These are phyloP conservation scores for Leptinotarsa texana DNA, from an alignment of 1,140 invertebrate species.

Conservation along the genomic window DNA sequence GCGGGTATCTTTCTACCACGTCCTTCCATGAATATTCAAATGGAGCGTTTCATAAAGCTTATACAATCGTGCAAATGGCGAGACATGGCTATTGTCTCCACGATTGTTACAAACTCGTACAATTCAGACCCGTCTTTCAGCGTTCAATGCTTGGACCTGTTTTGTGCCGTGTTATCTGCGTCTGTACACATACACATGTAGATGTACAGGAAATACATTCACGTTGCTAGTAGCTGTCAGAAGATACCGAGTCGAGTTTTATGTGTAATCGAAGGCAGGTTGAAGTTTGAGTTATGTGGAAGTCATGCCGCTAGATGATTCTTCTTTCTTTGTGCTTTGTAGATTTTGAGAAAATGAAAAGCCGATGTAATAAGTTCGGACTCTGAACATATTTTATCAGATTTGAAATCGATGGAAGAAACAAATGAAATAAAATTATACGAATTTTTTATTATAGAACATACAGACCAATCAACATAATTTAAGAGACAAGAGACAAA, in stretches of 20 bases:
- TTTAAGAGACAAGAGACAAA: too few species aligned
- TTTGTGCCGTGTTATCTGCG: slow-evolving; percentile 28
- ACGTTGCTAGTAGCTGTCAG: slow-evolving; percentile 34
- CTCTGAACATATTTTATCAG: too few species aligned
- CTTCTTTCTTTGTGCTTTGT: too few species aligned
- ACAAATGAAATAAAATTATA: too few species aligned
- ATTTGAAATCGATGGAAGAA: too few species aligned
- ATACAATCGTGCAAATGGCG: slow-evolving; percentile 13
- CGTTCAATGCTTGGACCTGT: slow-evolving; percentile 16
- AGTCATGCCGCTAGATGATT: too few species aligned
- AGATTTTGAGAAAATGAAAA: too few species aligned
- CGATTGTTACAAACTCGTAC: slow-evolving; percentile 20
- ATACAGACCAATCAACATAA: too few species aligned
- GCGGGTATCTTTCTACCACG: not conserved
- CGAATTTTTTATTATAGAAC: too few species aligned
- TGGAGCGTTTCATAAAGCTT: slow-evolving; percentile 6
- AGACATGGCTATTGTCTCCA: slow-evolving; percentile 21
- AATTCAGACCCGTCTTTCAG: slow-evolving; percentile 15
- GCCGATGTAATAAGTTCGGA: too few species aligned
- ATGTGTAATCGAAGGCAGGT: too few species aligned
- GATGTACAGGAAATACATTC: slow-evolving; percentile 35
- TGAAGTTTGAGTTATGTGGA: too few species aligned
- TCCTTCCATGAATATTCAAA: slow-evolving; percentile 6
- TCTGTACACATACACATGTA: slow-evolving; percentile 6
- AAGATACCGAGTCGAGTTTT: slow-evolving; percentile 17